phyloP scores from a whole-genome alignment of 2,797 vertebrate genomes.

The Dendrocincla tyrannina region DNA sequence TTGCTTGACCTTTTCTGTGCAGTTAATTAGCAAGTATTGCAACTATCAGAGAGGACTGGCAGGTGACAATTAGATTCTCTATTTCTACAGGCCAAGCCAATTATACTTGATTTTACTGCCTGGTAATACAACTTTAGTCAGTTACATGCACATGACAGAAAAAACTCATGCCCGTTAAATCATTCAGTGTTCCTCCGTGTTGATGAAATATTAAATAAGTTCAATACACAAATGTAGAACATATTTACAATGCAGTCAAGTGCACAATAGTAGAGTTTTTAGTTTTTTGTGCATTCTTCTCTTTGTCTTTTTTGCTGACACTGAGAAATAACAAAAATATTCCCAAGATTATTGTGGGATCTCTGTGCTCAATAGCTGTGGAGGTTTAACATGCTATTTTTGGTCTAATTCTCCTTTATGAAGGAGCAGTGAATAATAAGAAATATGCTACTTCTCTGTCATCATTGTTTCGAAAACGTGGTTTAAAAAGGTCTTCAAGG shows the following conservation, averaged over 20 bases:
- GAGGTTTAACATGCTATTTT: background rate
- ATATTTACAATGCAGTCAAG: background rate
- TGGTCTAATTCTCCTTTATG: background rate
- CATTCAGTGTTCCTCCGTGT: background rate
- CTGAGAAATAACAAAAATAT: background rate
- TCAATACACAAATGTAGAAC: background rate
- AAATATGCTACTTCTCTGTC: background rate
- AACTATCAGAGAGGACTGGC: background rate
- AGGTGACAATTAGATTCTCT: background rate
- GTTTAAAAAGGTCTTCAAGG: background rate
- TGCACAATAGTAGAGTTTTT: background rate
- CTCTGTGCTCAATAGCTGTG: background rate
- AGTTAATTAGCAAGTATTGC: slow-evolving; percentile 33
- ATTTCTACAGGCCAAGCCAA: background rate
- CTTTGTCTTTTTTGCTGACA: background rate
- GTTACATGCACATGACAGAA: background rate
- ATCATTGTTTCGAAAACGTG: background rate
- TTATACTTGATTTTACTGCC: background rate
- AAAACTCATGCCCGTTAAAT: background rate
- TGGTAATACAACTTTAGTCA: background rate
- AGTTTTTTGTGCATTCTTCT: background rate
- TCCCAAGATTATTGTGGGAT: background rate
- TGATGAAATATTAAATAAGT: background rate
- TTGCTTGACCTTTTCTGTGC: slow-evolving; percentile 32
- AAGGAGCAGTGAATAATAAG: background rate